phyloP scores from a whole-genome alignment of 2,888 invertebrate genomes.

The Hyposoter didymator region DNA sequence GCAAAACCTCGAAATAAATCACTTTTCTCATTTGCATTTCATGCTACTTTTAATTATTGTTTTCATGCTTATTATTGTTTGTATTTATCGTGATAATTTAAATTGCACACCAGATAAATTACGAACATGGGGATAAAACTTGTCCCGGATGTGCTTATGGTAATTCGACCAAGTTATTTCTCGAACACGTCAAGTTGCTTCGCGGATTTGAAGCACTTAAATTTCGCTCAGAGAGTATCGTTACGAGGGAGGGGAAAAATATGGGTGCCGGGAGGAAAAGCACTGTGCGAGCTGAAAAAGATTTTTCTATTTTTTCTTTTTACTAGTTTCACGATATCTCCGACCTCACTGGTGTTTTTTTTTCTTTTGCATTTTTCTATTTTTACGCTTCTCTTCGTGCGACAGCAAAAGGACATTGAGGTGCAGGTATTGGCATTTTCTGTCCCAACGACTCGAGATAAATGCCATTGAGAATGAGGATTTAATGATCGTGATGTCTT shows the following conservation, averaged over 20 bases:
- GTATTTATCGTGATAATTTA: conserved; percentile 6
- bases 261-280: conserved; percentile 14
- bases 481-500: conserved; percentile 56
- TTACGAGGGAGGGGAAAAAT: conserved; percentile 27
- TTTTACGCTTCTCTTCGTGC: conserved; percentile 14
- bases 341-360: conserved; percentile 21
- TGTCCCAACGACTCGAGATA: conserved; percentile 23
- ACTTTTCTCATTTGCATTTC: conserved; percentile 8
- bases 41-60: not conserved
- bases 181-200: conserved; percentile 52
- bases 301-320: conserved; percentile 6
- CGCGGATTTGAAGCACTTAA: conserved; percentile 52
- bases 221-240: conserved; percentile 55
- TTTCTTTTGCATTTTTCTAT: conserved; percentile 10
- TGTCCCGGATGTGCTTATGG: conserved; percentile 57
- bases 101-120: conserved; percentile 33
- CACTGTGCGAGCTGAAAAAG: conserved; percentile 1
- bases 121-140: conserved; percentile 36
- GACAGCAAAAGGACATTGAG: conserved; percentile 48
- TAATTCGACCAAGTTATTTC: conserved; percentile 56
- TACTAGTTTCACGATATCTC: conserved; percentile 1
- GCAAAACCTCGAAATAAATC: not conserved
- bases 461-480: conserved; percentile 46
- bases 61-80: not conserved
- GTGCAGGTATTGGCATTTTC: conserved; percentile 23